Base-by-base conservation (phyloP, 2,797 vertebrate genomes). In the Cyprinella venusta region DNA sequence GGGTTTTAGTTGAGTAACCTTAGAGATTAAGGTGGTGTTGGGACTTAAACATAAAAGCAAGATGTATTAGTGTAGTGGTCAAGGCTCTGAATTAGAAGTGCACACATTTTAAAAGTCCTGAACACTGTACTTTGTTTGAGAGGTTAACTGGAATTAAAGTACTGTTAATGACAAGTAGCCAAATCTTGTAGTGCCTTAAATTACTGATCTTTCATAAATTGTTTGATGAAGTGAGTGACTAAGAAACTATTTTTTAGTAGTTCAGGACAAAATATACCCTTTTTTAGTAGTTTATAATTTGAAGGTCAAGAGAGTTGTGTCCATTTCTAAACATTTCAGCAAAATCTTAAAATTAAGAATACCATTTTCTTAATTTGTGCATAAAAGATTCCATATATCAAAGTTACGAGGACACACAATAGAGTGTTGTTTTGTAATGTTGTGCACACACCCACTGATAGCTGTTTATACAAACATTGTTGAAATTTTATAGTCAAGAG, bases 391-490 rank as follows among this genome's bases (percentile, higher is more conserved):
- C 8, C 0, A 33, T 8, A 5, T 61, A 12, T 26, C 6, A 61
- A 26, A 26, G 5, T 6, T 15, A 61, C 5, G 24, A 61, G 59
- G 59, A 61, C 59, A 61, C 59, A 26, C 2, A 1, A 61, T 24
- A 26, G 24, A 26, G n/a, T 38, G 24, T 59, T 56, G 33, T 10
- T 4, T 38, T 75, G 18, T 15, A 33, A 36, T 74, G 30, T 54
- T 74, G 26, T 40, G 7, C 74, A 5, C 36, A 18, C 38, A 42
- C 54, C n/a, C 8, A 26, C 54, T 61, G 8, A 76, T 45, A 45
- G 56, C n/a, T 63, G 38, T 63, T 45, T 26, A 42, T 63, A 61
- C 38, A 76, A 63, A 76, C 56, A 76, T 5, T 63, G 56, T 63
- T 63, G 19, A 61, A 16, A 63, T 45, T 76, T 63, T 40, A 45